phyloP scores from a whole-genome alignment of 2,113 vertebrate species.

The human region DNA sequence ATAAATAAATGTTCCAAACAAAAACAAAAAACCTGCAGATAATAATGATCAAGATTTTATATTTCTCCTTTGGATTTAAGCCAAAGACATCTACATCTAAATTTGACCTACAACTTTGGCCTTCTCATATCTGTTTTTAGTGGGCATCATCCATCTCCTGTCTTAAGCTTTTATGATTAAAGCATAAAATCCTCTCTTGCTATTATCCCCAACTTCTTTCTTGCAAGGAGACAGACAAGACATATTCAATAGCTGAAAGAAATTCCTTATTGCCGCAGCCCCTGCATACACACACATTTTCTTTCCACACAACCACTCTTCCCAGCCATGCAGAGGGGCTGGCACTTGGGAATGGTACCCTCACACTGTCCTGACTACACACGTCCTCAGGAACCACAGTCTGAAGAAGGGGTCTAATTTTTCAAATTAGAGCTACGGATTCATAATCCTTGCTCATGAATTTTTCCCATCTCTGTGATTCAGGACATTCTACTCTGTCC shows the following conservation, averaged over 20 bases:
- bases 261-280: neutral
- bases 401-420: neutral
- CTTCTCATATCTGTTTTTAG: neutral
- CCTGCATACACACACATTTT: neutral
- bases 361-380: neutral
- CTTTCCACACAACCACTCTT: neutral
- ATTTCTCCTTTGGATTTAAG: slow-evolving; percentile 30
- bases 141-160: neutral
- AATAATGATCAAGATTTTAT: neutral
- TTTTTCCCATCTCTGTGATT: neutral
- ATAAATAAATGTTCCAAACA: neutral
- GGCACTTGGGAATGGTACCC: neutral
- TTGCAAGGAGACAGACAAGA: neutral
- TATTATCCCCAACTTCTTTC: slow-evolving; percentile 7
- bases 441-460: neutral
- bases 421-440: neutral
- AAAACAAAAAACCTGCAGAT: neutral
- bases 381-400: neutral
- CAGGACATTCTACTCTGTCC: neutral
- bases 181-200: neutral
- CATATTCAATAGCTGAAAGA: neutral
- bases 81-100: neutral
- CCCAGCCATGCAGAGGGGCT: neutral
- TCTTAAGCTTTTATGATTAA: slow-evolving; percentile 25
- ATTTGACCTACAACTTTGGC: neutral